phyloP scores from a whole-genome alignment of 2,797 vertebrate species.

The Tamandua tetradactyla region DNA sequence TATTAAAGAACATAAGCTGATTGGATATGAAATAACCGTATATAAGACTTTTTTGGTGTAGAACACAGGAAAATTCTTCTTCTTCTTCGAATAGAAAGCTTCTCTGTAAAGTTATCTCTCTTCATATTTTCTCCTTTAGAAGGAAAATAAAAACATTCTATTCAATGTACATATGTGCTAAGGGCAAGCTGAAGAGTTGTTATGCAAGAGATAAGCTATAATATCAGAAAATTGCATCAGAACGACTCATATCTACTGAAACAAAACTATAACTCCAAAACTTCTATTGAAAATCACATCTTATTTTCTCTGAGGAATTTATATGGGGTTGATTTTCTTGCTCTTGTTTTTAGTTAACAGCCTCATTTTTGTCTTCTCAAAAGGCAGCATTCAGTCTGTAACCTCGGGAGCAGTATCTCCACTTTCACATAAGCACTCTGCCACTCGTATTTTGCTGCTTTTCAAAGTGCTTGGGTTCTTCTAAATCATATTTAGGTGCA shows the following conservation, averaged over 20 bases:
- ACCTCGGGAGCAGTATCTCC: background rate
- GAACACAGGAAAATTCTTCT: background rate
- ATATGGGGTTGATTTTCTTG: background rate
- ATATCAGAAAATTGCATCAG: background rate
- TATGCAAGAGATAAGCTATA: background rate
- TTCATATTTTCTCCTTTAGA: background rate
- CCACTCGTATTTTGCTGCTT: background rate
- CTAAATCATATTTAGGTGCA: background rate
- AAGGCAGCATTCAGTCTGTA: background rate
- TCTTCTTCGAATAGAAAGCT: background rate
- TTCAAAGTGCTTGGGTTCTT: background rate
- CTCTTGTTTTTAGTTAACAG: slow-evolving; percentile 20
- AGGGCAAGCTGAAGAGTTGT: background rate
- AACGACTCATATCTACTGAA: background rate
- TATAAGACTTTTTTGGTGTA: background rate
- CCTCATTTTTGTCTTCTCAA: background rate
- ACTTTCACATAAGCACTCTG: background rate
- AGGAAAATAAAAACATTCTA: background rate
- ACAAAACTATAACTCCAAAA: background rate
- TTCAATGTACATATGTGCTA: background rate
- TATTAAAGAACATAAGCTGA: background rate
- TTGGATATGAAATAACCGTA: background rate
- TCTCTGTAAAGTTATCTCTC: background rate
- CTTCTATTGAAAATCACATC: background rate
- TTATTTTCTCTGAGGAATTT: slow-evolving; percentile 7